These are phyloP conservation scores for Drymodes brunneopygia DNA, from an alignment of 2,113 vertebrate species.

Conservation along the genomic window DNA sequence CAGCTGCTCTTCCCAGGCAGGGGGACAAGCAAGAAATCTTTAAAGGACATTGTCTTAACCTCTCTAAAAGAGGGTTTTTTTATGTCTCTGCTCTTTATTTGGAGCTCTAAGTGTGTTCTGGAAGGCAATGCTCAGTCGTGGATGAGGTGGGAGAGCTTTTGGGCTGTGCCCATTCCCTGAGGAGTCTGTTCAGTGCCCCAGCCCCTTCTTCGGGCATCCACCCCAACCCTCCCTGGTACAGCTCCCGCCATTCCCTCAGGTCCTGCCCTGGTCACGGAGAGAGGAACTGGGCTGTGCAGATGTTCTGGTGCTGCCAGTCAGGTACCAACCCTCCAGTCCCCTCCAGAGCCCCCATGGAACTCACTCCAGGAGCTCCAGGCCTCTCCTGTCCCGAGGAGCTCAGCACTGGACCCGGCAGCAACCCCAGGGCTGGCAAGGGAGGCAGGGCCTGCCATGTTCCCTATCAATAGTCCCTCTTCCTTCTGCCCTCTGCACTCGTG, in stretches of 20 bases:
- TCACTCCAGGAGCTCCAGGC: not conserved
- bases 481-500: not conserved
- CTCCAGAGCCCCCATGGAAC: too few relatives aligned
- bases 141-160: not conserved
- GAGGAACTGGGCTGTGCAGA: not conserved
- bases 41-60: not conserved
- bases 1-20: not conserved
- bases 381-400: not conserved
- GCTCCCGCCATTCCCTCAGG: too few relatives aligned
- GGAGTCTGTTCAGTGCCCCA: not conserved
- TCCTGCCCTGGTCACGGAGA: not conserved
- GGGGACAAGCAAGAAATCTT: too few relatives aligned
- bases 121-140: not conserved
- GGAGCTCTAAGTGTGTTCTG: not conserved
- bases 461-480: not conserved
- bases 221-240: too few relatives aligned
- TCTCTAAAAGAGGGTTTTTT: accelerated
- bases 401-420: not conserved
- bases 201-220: too few relatives aligned
- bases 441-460: not conserved
- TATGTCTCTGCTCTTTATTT: not conserved
- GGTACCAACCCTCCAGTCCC: accelerated
- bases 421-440: too few relatives aligned
- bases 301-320: not conserved
- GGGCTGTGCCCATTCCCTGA: not conserved